phyloP scores from a whole-genome alignment of 2,888 invertebrate species.

The Tetranychus piercei region DNA sequence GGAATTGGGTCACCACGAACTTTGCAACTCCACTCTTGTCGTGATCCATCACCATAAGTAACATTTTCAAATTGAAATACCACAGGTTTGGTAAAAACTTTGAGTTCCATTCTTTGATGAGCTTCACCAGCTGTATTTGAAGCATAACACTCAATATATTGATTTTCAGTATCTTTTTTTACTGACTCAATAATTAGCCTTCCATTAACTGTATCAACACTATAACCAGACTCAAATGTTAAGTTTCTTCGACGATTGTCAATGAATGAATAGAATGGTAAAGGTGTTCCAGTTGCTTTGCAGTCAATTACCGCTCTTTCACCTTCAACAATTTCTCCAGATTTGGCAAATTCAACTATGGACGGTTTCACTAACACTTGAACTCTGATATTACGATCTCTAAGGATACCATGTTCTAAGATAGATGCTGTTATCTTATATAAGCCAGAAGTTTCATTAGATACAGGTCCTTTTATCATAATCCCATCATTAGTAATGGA shows the following conservation, averaged over 20 bases:
- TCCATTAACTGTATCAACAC: slow-evolving; percentile 40
- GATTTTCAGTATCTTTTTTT: slow-evolving; percentile 51
- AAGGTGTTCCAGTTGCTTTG: slow-evolving; percentile 61
- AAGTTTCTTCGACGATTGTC: slow-evolving; percentile 48
- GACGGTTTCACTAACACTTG: slow-evolving; percentile 24
- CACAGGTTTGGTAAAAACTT: slow-evolving; percentile 17
- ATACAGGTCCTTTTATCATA: slow-evolving; percentile 3
- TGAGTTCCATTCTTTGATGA: slow-evolving; percentile 36
- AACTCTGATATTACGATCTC: slow-evolving; percentile 4
- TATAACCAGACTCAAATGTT: slow-evolving; percentile 36
- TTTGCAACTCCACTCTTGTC: slow-evolving; percentile 47
- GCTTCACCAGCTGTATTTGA: slow-evolving; percentile 51
- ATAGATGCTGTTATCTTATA: slow-evolving; percentile 8
- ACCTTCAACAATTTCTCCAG: slow-evolving; percentile 55
- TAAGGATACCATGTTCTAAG: slow-evolving; percentile 3
- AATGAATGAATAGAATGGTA: slow-evolving; percentile 66
- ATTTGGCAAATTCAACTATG: slow-evolving; percentile 38
- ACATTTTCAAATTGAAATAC: slow-evolving; percentile 15
- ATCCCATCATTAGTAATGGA: slow-evolving; percentile 18
- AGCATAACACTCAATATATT: slow-evolving; percentile 59
- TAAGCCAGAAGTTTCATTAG: slow-evolving; percentile 13
- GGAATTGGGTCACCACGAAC: slow-evolving; percentile 65
- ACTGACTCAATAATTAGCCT: slow-evolving; percentile 52
- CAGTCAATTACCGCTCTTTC: slow-evolving; percentile 56
- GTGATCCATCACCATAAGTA: slow-evolving; percentile 21